phyloP scores from a whole-genome alignment of 2,888 invertebrate genomes.

The Endotricha flammealis region DNA sequence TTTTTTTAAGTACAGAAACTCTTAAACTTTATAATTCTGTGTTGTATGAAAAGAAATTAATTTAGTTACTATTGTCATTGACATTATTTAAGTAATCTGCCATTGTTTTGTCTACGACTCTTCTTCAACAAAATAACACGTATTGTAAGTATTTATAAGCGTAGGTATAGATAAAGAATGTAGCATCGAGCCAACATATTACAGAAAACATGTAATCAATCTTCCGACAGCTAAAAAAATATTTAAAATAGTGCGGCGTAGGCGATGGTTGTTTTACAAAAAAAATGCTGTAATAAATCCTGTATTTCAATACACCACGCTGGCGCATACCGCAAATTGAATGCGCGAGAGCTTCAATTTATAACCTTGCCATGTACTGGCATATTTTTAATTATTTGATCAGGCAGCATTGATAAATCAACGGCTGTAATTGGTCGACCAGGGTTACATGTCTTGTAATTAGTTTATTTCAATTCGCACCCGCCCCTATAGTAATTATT shows the following conservation, averaged over 20 bases:
- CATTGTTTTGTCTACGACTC: background rate
- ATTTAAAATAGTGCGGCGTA: background rate
- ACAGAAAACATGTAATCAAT: background rate
- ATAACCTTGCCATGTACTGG: conserved; percentile 47
- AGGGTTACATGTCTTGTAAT: conserved; percentile 43
- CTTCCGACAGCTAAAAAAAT: background rate
- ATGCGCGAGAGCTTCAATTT: conserved; percentile 52
- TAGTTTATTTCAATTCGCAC: conserved; percentile 56
- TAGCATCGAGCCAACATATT: background rate
- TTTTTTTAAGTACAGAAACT: too few relatives aligned
- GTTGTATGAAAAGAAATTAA: too few relatives aligned
- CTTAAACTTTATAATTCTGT: too few relatives aligned
- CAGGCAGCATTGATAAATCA: conserved; percentile 68
- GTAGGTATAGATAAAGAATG: background rate
- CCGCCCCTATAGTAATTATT: conserved; percentile 53
- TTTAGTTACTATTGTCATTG: too few relatives aligned
- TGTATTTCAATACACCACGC: conserved; percentile 35
- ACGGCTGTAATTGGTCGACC: conserved; percentile 52
- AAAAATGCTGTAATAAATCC: conserved; percentile 23
- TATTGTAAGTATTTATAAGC: background rate
- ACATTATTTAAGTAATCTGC: too few relatives aligned
- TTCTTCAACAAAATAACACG: background rate
- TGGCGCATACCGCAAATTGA: conserved; percentile 57
- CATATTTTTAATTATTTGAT: conserved; percentile 75
- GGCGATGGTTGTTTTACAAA: conserved; percentile 1